A percentile compares a stretch with the other conserved stretches of the same genome.
These are phyloP conservation scores for Hipposideros armiger DNA, from an alignment of 2,113 vertebrate genomes.

Conservation along the genomic window DNA sequence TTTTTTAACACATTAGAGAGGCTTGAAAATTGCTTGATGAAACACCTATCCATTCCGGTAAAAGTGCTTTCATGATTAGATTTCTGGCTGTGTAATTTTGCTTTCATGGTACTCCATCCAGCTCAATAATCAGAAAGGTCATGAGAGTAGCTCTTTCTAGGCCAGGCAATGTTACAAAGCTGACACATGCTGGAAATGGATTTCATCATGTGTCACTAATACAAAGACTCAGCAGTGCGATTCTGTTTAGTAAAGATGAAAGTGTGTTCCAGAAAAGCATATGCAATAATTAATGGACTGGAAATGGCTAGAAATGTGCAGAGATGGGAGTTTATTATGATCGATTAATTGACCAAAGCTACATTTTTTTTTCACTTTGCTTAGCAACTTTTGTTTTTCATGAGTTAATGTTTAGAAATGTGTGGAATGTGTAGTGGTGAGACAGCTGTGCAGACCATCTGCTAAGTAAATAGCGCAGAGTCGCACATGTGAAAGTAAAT, in stretches of 20 bases:
- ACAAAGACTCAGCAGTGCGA: background rate
- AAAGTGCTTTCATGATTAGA: background rate
- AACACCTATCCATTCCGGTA: slow-evolving; percentile 1
- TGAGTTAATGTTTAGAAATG: background rate
- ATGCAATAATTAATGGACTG: background rate
- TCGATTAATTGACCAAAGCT: background rate
- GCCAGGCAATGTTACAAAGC: background rate
- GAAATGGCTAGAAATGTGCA: background rate
- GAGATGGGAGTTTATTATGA: background rate
- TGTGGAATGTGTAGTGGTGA: background rate
- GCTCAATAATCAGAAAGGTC: slow-evolving; percentile 42
- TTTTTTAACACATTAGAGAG: slow-evolving; percentile 23
- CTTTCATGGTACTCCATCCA: slow-evolving; percentile 11
- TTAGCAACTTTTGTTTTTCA: background rate
- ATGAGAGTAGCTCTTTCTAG: background rate
- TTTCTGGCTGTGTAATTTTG: slow-evolving; percentile 44
- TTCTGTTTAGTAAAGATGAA: background rate
- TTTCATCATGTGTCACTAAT: background rate
- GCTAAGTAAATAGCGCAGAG: background rate
- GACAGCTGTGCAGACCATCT: background rate
- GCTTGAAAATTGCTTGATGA: slow-evolving; percentile 43
- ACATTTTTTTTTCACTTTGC: background rate
- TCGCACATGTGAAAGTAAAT: background rate
- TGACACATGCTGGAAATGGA: background rate
- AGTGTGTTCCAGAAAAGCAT: background rate